Evolutionary conservation across 2,797 vertebrate species (phyloP).

Genomic region (Cirrhinus mrigala): DNA sequence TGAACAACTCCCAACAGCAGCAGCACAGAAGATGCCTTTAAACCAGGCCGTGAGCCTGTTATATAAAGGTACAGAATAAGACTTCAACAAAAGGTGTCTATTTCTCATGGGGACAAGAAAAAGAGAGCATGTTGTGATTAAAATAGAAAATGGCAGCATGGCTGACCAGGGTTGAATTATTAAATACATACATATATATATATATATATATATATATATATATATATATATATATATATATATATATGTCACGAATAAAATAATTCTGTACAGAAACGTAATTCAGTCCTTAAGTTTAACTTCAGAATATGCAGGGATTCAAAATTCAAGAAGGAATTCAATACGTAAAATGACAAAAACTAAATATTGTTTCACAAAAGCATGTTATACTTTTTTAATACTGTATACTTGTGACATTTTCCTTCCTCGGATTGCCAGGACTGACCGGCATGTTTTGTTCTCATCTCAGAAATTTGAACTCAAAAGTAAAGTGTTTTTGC

Average conservation of each 20-base stretch:
- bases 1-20: conserved; percentile 63
- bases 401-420: neutral
- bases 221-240: too few species aligned
- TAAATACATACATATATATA: too few species aligned
- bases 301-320: neutral
- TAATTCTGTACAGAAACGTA: too few species aligned
- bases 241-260: too few species aligned
- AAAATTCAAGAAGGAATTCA: too few species aligned
- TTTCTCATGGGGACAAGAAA: conserved; percentile 32
- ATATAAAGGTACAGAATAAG: conserved; percentile 32
- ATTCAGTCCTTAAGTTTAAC: too few species aligned
- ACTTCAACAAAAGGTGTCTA: conserved; percentile 37
- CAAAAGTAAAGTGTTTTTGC: conserved; percentile 5
- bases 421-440: neutral
- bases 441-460: neutral
- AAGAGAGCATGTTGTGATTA: neutral
- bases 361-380: neutral
- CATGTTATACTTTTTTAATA: neutral
- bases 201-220: too few species aligned
- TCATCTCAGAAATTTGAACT: neutral
- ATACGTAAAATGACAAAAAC: neutral
- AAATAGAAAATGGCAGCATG: neutral
- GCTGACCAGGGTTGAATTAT: neutral
- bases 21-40: conserved; percentile 63
- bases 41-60: conserved; percentile 53